These are phyloP conservation scores for Bombus cullumanus DNA, from an alignment of 1,140 invertebrate genomes.

Conservation along the genomic window DNA sequence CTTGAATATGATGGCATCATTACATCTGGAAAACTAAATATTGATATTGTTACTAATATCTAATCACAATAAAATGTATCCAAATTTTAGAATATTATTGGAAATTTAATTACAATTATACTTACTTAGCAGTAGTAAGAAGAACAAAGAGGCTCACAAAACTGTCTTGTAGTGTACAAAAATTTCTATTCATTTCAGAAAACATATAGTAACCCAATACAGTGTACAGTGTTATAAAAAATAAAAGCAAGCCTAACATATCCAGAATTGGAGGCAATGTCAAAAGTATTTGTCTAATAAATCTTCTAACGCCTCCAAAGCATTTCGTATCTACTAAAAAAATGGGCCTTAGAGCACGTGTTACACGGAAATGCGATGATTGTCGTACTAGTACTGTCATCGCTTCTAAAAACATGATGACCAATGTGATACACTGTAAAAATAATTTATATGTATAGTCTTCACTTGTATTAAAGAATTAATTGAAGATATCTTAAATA, in stretches of 20 bases:
- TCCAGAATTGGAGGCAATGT: conserved; percentile 94
- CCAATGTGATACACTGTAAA: conserved; percentile 88
- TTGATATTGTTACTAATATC: not conserved
- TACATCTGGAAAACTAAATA: conserved; percentile 93
- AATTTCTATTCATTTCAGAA: conserved; percentile 89
- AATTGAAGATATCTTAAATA: not conserved
- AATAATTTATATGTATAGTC: conserved; percentile 54
- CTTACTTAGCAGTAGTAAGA: conserved; percentile 95
- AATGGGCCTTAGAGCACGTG: conserved; percentile 93
- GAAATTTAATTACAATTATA: conserved; percentile 58
- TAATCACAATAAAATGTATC: not conserved
- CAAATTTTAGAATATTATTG: not conserved
- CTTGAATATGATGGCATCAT: conserved; percentile 96
- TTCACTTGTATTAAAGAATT: not conserved
- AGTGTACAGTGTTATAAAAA: conserved; percentile 93
- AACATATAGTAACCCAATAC: conserved; percentile 93
- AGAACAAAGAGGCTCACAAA: conserved; percentile 96
- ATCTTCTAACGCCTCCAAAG: conserved; percentile 89
- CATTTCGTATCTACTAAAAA: conserved; percentile 95
- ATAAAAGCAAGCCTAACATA: conserved; percentile 92
- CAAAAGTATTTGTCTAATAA: conserved; percentile 91
- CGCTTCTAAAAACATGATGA: conserved; percentile 94
- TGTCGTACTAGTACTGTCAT: conserved; percentile 91
- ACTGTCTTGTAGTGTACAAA: conserved; percentile 90
- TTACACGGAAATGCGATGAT: conserved; percentile 93